Evolutionary conservation across 2,113 vertebrate species (phyloP), one percentile per base, ranked within the genome.

Genomic region (Gobio gobio): DNA sequence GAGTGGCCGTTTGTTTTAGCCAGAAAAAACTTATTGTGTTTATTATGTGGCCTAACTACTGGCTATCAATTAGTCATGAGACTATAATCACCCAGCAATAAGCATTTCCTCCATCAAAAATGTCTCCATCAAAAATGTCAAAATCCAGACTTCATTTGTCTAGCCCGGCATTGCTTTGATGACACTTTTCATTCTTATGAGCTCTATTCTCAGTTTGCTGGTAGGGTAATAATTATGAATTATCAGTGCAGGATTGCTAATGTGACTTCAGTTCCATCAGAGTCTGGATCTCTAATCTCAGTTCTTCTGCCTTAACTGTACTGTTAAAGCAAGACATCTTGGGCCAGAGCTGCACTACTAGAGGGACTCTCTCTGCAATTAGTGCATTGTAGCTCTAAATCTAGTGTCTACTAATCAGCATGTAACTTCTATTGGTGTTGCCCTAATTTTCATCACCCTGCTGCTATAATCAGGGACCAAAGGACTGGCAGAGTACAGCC

Each of bases 391-490:
- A 78, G 54, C 49, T 36, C 54, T 40, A 2, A 78, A 43, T 59
- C 76, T 58, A 78, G 29, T 13, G 33, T 61, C 18, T 59, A 36
- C 33, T 59, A 61, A 61, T 22, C 29, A 43, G 76, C 10, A 43
- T 59, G 33, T 9, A 43, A 59, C 76, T 78, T 61, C 54, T 54
- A 40, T 78, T 78, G 47, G 36, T 68, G 73, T 85, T 83, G 45
- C 1, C 63, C 45, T 73, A 49, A 61, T 66, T 26, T 51, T 80
- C 58, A 20, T 26, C 58, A 58, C 47, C 84, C 47, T 59, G 45
- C 68, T 83, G 80, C 75, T 75, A 66, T 86, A 86, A 88, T 88
- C 84, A 49, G 54, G 78, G 56, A 63, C 59, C 68, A 24, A 51
- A 73, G 64, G 63, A 82, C 51, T 29, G 49, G 6, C 40, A 68